Conservation (phyloP, 2,797 vertebrate species). For the Emys orbicularis region DNA sequence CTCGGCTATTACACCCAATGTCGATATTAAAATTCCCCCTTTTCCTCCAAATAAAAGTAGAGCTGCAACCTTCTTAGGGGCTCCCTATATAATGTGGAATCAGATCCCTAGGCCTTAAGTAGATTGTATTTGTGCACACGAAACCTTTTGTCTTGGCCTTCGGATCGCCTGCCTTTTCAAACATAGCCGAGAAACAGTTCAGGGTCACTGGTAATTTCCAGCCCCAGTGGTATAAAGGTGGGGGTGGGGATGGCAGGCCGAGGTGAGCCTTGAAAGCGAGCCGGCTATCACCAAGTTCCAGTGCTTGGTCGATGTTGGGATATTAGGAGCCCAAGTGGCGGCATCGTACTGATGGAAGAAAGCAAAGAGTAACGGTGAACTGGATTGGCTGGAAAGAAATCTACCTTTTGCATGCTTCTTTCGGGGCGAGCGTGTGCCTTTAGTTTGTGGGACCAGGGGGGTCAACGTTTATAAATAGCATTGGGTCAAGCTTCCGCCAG, state of each 20-base stretch:
- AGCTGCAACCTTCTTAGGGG: neutral
- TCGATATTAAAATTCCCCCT: neutral
- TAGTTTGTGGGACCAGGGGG: neutral
- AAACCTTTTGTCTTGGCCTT: conserved; percentile 76
- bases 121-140: conserved; percentile 43
- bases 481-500: no score
- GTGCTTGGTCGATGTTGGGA: neutral
- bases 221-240: neutral
- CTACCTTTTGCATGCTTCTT: neutral
- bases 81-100: neutral
- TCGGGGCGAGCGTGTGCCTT: no score
- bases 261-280: neutral
- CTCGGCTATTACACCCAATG: neutral
- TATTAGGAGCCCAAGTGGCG: neutral
- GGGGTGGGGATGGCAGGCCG: neutral
- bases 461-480: neutral
- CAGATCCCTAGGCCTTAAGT: conserved; percentile 34
- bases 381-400: neutral
- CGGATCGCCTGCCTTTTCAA: conserved; percentile 39
- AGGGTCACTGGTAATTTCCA: conserved; percentile 64
- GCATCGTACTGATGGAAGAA: neutral
- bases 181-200: conserved; percentile 41
- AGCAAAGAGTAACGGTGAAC: neutral
- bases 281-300: neutral
- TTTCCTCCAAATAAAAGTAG: neutral